Base-by-base conservation (phyloP, 1,140 invertebrate genomes). In the Drosophila eugracilis region DNA sequence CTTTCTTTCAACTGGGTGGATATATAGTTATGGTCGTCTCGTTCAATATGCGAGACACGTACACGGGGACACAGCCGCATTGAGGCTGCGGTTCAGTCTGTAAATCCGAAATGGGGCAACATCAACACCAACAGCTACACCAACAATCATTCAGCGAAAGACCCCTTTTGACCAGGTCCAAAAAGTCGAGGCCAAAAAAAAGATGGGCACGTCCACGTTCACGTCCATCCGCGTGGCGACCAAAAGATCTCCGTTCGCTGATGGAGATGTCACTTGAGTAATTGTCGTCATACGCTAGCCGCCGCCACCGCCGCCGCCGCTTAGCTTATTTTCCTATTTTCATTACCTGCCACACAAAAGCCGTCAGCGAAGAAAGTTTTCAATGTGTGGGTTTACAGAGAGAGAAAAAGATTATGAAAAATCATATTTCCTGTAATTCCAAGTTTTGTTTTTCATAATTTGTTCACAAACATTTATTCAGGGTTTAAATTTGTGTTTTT, bases 201-300 rank as follows among this genome's bases (percentile, higher is more conserved):
- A 53, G 70, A 55, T 54, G 59, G 77, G 58, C 78, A 79, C 77
- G 77, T 79, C 53, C 77, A 34, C 32, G 32, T 58, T 45, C 44
- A 10, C 48, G 50, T 57, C 37, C 36, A 10, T 19, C 50, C 41
- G 19, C 7, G 1, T 32, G 70, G 44, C 63, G 50, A 21, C 28
- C 30, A 42, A 60, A 28, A 75, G 70, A 74, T 74, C 70, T 65
- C 50, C 50, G 41, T 55, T 45, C 39, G 65, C 44, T 62, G 84
- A 89, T 89, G 84, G 81, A 89, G 78, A 90, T 89, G 85, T 89
- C 85, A 83, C 66, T 81, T 89, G 85, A 90, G 81, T 89, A 81
- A 89, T 89, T 90, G 85, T 86, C 67, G 72, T 78, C 63, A 70
- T 66, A 77, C 54, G 66, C 71, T 66, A n/a, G n/a, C n/a, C n/a